Percentiles rank a stretch among this genome's conserved stretches.
Conservation (phyloP, 2,797 vertebrate genomes). For the Halcyon smyrnensis region DNA sequence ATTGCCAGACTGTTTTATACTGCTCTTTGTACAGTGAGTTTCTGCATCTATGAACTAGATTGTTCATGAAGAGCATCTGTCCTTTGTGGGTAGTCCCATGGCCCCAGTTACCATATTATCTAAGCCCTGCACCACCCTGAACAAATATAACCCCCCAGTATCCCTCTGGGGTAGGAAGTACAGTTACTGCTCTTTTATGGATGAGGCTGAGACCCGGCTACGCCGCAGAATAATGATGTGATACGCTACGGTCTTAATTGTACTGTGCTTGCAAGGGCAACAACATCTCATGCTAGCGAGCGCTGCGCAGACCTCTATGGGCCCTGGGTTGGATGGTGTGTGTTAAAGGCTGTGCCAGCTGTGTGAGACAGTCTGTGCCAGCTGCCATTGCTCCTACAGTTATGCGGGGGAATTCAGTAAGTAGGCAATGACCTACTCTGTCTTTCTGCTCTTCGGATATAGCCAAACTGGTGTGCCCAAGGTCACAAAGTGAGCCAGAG, state of each 20-base stretch:
- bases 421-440: not conserved
- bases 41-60: not conserved
- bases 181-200: not conserved
- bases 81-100: not conserved
- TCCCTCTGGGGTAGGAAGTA: not conserved
- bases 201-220: not conserved
- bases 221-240: not conserved
- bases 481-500: not conserved
- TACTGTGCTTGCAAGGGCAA: not conserved
- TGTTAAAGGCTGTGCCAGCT: not conserved
- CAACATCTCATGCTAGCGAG: not conserved
- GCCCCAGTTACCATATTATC: not conserved
- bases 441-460: not conserved
- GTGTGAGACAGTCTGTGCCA: not conserved
- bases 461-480: not conserved
- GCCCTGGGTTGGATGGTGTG: not conserved
- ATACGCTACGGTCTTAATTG: not conserved
- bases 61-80: not conserved
- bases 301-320: fast-evolving
- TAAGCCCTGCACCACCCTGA: not conserved
- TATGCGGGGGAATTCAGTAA: not conserved
- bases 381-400: not conserved
- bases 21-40: fast-evolving
- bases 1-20: not conserved
- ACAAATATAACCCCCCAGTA: fast-evolving